Base-by-base conservation (phyloP, 1,140 invertebrate genomes). In the Drosophila neocordata region DNA sequence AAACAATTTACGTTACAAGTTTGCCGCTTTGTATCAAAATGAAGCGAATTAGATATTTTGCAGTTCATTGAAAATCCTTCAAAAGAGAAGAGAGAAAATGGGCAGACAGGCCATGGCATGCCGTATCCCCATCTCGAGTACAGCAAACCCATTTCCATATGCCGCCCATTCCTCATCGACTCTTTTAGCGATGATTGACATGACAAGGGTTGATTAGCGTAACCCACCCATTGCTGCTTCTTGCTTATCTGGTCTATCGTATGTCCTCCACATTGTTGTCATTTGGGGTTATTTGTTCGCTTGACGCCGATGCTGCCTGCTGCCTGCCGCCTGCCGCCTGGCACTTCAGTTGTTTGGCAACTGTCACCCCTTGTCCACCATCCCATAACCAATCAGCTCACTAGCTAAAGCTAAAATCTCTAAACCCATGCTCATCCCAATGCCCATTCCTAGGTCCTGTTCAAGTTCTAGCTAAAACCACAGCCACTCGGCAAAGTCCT, bases 181-280 rank as follows among this genome's bases (percentile, higher is more conserved):
- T 22, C 13, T 31, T 18, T 48, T 35, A 41, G 53, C 58, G 44
- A 62, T 76, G 74, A 73, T 67, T 81, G 77, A 73, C 58, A 48
- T 77, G 78, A 81, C 73, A 73, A 67, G 78, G 79, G 79, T 81
- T 73, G 69, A 73, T 77, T 73, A 81, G 69, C 56, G 64, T 57
- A 72, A 11, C 51, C 20, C 22, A 35, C 22, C 61, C 57, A 27
- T 35, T 57, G 4, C 44, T n/a, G 1, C 13, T 13, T 12, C 13
- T 53, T 63, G 62, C 35, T 38, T 51, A 15, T 34, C 15, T 52
- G 51, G 27, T 31, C 41, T 48, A 48, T 48, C 41, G 15, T 20
- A 18, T 48, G 41, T 48, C 41, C 41, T 48, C 41, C 27, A 31
- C 27, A 38, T 58, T 59, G 61, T 57, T 58, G 44, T 68, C 61